Conservation (phyloP, 2,888 invertebrate species). For the Ennomos quercinarius region DNA sequence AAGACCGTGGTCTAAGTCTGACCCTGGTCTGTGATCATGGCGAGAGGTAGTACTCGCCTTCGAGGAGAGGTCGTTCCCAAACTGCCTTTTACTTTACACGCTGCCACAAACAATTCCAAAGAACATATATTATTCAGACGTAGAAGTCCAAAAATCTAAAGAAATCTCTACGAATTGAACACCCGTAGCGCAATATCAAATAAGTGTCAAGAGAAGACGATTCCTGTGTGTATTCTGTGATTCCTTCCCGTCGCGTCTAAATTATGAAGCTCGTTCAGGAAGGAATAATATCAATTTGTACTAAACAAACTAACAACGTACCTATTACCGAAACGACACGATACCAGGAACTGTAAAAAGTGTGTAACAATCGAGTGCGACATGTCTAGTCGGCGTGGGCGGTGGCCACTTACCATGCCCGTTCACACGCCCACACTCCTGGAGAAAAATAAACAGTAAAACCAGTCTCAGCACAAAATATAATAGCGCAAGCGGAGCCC, state of each 20-base stretch:
- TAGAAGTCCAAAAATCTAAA: conserved; percentile 9
- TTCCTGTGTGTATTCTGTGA: too few species aligned
- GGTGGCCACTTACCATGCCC: conserved; percentile 24
- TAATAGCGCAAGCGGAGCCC: conserved; percentile 38
- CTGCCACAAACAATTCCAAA: neutral
- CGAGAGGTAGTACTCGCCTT: conserved; percentile 15
- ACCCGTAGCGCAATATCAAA: conserved; percentile 25
- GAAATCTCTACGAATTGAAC: conserved; percentile 27
- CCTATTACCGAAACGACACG: neutral
- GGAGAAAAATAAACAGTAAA: conserved; percentile 34
- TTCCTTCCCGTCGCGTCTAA: conserved; percentile 26
- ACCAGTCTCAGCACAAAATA: conserved; percentile 29
- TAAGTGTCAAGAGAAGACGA: conserved; percentile 24
- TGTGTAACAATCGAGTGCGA: conserved; percentile 17
- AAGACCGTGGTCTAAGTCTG: conserved; percentile 13
- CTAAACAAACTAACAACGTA: conserved; percentile 6
- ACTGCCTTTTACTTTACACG: conserved; percentile 30
- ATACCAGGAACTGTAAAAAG: conserved; percentile 24
- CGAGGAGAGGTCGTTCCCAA: conserved; percentile 24
- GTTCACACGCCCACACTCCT: conserved; percentile 37
- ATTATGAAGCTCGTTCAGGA: conserved; percentile 23
- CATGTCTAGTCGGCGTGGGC: conserved; percentile 23
- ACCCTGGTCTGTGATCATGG: conserved; percentile 16
- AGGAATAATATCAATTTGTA: conserved; percentile 19
- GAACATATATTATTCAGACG: conserved; percentile 8